phyloP scores from a whole-genome alignment of 2,797 vertebrate genomes.

The Sphenopsis melanotis region DNA sequence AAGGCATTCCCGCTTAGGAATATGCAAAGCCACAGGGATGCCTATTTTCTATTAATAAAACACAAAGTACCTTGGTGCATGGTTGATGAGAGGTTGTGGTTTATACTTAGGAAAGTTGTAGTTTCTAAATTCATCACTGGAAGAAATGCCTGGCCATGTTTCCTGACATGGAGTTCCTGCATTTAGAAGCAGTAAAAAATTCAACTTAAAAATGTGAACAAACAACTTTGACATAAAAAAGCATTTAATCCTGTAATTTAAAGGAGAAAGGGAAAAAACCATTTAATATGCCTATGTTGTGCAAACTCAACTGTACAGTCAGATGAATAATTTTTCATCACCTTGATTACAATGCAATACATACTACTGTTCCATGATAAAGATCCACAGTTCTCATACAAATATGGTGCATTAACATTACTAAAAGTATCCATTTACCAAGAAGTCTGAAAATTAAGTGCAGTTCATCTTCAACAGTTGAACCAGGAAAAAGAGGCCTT shows the following conservation, averaged over 20 bases:
- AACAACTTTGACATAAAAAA: neutral
- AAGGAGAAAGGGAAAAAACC: neutral
- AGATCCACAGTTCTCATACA: neutral
- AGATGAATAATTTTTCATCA: neutral
- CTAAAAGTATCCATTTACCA: slow-evolving; percentile 76
- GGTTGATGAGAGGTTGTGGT: slow-evolving; percentile 92
- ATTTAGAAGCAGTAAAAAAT: slow-evolving; percentile 29
- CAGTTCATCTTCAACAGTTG: slow-evolving; percentile 97
- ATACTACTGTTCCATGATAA: neutral
- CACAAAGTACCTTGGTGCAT: slow-evolving; percentile 89
- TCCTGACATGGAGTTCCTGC: slow-evolving; percentile 93
- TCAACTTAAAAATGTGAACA: neutral
- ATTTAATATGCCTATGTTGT: neutral
- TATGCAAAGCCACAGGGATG: neutral
- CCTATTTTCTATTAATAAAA: neutral
- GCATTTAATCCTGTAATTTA: neutral
- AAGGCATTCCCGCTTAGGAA: neutral
- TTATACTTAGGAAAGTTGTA: slow-evolving; percentile 98
- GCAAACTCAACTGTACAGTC: neutral
- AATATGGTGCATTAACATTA: neutral
- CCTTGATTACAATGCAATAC: neutral
- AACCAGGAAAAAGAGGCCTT: slow-evolving; percentile 96
- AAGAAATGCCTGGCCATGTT: slow-evolving; percentile 92
- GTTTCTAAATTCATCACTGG: slow-evolving; percentile 96
- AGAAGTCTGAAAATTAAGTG: slow-evolving; percentile 97